phyloP scores from a whole-genome alignment of 2,888 invertebrate genomes.

The Drosophila emarginata region DNA sequence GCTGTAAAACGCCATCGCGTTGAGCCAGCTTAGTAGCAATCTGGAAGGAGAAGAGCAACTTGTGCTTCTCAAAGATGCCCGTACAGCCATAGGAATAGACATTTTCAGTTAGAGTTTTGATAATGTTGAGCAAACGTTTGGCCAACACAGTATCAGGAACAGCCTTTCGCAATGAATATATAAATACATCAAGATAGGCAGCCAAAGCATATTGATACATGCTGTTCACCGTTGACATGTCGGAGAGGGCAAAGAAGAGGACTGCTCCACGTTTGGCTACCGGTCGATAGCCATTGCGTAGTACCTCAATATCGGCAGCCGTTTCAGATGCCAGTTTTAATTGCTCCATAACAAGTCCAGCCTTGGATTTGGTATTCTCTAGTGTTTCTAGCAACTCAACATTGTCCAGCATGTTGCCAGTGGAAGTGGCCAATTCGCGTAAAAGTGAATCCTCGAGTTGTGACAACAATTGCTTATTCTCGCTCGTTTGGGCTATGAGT shows the following conservation, averaged over 20 bases:
- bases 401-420: conserved; percentile 96
- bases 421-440: conserved; percentile 91
- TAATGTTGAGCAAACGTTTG: conserved; percentile 91
- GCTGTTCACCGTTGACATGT: conserved; percentile 93
- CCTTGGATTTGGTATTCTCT: conserved; percentile 94
- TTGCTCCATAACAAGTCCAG: conserved; percentile 91
- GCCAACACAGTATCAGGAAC: conserved; percentile 90
- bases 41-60: conserved; percentile 94
- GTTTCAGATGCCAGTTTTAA: conserved; percentile 90
- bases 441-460: conserved; percentile 93
- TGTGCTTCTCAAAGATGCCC: conserved; percentile 95
- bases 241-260: conserved; percentile 94
- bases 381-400: conserved; percentile 92
- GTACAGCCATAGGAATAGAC: conserved; percentile 96
- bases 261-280: conserved; percentile 94
- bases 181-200: conserved; percentile 93
- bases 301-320: conserved; percentile 90
- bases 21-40: conserved; percentile 92
- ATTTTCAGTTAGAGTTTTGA: conserved; percentile 92
- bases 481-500: conserved; percentile 92
- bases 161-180: conserved; percentile 90
- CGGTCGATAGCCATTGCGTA: conserved; percentile 92
- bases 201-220: conserved; percentile 97
- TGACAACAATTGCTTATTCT: conserved; percentile 92
- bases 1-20: conserved; percentile 86